Conservation (phyloP, 2,797 vertebrate genomes). For the Cirrhinus mrigala region DNA sequence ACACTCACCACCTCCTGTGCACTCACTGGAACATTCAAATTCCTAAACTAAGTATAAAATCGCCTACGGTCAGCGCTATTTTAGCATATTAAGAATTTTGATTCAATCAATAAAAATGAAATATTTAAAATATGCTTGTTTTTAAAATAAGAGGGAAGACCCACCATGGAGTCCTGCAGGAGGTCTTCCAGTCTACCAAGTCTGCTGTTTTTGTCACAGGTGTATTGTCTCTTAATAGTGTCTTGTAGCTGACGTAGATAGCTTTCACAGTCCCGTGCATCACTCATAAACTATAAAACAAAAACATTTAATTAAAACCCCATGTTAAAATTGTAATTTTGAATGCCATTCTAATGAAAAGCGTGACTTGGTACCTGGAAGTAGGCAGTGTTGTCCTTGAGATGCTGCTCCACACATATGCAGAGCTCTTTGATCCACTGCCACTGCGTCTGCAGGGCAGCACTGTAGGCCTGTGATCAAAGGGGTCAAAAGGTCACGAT, state of each 20-base stretch:
- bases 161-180: slow-evolving; percentile 98
- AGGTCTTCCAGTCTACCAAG: slow-evolving; percentile 94
- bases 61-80: background rate
- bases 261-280: slow-evolving; percentile 89
- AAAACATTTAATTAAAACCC: background rate
- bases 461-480: slow-evolving; percentile 89
- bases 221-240: slow-evolving; percentile 95
- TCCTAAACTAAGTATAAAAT: slow-evolving; percentile 11
- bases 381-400: slow-evolving; percentile 92
- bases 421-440: slow-evolving; percentile 97
- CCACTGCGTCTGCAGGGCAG: slow-evolving; percentile 94
- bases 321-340: background rate
- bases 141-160: background rate
- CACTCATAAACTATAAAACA: slow-evolving; percentile 86
- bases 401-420: slow-evolving; percentile 93
- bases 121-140: background rate
- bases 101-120: background rate
- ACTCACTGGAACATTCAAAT: background rate
- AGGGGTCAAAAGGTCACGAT: background rate
- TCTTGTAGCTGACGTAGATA: slow-evolving; percentile 94
- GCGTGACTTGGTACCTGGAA: slow-evolving; percentile 86
- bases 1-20: background rate
- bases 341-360: background rate
- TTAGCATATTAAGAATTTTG: background rate
- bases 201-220: slow-evolving; percentile 90